Evolutionary conservation across 2,113 vertebrate species (phyloP), one percentile per base, ranked within the genome.

Genomic region (Tupaia tana): DNA sequence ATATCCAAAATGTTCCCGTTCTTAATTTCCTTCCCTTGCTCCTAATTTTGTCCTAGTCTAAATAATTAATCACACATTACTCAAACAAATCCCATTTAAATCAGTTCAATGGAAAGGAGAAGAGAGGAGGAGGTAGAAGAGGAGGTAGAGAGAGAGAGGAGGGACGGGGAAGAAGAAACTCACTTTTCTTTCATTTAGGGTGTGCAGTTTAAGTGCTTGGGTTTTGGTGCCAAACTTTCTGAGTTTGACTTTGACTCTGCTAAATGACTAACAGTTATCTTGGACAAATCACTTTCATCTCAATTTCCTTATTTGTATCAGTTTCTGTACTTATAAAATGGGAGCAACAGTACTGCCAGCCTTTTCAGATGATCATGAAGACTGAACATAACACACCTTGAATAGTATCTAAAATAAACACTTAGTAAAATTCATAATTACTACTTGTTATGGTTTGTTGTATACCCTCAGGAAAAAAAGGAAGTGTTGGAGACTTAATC

Each of bases 11-110:
- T 91, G 92, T 96, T 94, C 89, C 89, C 63, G 88, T 92, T 90
- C 85, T 97, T 94, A 91, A 94, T 96, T 94, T 96, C 96, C 92
- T 95, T 93, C 58, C 86, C 63, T 86, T 75, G 86, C 79, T 82
- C 88, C 73, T 87, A 71, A 77, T 87, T 93, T 84, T 90, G 90
- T 88, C 56, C 61, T 67, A 24, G 70, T 59, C 75, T 91, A 84
- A 91, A 87, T 91, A 95, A 97, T 94, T 89, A 69, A 91, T 71
- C 52, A 66, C 90, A 59, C 25, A 59, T n/a, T 87, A 15, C 86
- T 94, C 67, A 94, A 74, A 67, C 52, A 95, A 90, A 84, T 66
- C 75, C 34, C n/a, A 78, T 75, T 74, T 69, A 90, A 93, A 43
- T 83, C 70, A 79, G 34, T 71, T 89, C 79, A 69, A 6, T 58